These are phyloP conservation scores for Hippolais icterina DNA, from an alignment of 2,113 vertebrate species.

Conservation along the genomic window DNA sequence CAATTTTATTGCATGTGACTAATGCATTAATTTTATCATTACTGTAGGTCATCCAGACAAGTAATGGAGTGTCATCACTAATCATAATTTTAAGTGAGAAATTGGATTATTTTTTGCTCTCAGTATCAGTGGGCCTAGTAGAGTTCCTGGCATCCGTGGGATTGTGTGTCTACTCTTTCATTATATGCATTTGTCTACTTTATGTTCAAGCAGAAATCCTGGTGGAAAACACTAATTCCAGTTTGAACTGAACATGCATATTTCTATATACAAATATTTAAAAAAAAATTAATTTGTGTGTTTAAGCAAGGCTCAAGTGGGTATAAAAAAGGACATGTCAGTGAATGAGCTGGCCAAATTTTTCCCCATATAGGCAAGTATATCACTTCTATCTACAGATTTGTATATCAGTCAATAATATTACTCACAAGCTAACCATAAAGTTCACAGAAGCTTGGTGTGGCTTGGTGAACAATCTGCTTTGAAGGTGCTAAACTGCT, in stretches of 20 bases:
- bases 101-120: not conserved
- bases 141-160: not conserved
- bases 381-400: not conserved
- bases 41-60: conserved; percentile 33
- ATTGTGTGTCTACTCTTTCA: not conserved
- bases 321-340: accelerated
- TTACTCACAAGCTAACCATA: not conserved
- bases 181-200: not conserved
- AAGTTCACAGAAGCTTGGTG: not conserved
- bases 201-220: not conserved
- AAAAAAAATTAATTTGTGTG: not conserved
- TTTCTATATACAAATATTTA: not conserved
- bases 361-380: not conserved
- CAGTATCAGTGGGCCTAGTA: not conserved
- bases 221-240: not conserved
- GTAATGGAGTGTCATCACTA: conserved; percentile 10
- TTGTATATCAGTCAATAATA: not conserved
- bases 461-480: not conserved
- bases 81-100: conserved; percentile 31
- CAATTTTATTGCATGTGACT: conserved; percentile 28
- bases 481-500: not conserved
- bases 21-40: conserved; percentile 35
- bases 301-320: not conserved
- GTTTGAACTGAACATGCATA: not conserved
- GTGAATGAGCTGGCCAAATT: not conserved